phyloP scores from a whole-genome alignment of 2,113 vertebrate genomes.

The Perccottus glenii region DNA sequence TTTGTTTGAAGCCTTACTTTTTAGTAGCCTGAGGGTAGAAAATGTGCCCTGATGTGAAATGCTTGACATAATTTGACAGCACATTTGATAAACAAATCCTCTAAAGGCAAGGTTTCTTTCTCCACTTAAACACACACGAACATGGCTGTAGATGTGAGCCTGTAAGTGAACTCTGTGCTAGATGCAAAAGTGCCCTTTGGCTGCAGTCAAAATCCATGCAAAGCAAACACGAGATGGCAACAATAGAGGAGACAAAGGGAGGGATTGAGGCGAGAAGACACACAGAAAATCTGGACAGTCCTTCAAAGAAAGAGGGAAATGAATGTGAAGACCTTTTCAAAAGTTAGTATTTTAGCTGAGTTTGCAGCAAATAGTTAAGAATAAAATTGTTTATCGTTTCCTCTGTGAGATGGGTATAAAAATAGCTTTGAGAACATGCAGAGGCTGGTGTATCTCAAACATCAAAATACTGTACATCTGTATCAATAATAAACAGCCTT shows the following conservation, averaged over 20 bases:
- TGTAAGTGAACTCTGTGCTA: constrained; percentile 58
- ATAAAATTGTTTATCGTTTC: constrained; percentile 25
- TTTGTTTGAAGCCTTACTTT: constrained; percentile 56
- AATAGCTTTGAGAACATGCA: constrained; percentile 49
- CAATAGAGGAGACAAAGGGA: constrained; percentile 53
- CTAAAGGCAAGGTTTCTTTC: constrained; percentile 58
- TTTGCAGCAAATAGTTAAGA: constrained; percentile 27
- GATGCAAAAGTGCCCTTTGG: constrained; percentile 76
- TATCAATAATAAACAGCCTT: constrained; percentile 37
- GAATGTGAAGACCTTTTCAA: constrained; percentile 44
- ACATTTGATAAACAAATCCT: constrained; percentile 79
- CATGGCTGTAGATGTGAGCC: constrained; percentile 34
- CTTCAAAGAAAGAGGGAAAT: constrained; percentile 48
- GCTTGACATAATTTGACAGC: constrained; percentile 76
- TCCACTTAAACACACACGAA: constrained; percentile 27
- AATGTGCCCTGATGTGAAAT: constrained; percentile 67
- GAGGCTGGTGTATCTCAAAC: constrained; percentile 20
- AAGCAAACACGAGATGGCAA: constrained; percentile 75
- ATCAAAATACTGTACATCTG: constrained; percentile 15
- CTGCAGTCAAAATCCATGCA: constrained; percentile 79
- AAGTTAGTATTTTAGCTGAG: constrained; percentile 46
- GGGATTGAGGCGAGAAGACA: constrained; percentile 47
- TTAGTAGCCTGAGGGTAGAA: constrained; percentile 53
- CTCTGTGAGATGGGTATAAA: constrained; percentile 28
- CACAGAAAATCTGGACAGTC: constrained; percentile 67